These are phyloP conservation scores for Lepidotrigona ventralis DNA, from an alignment of 1,140 invertebrate genomes.

Conservation along the genomic window DNA sequence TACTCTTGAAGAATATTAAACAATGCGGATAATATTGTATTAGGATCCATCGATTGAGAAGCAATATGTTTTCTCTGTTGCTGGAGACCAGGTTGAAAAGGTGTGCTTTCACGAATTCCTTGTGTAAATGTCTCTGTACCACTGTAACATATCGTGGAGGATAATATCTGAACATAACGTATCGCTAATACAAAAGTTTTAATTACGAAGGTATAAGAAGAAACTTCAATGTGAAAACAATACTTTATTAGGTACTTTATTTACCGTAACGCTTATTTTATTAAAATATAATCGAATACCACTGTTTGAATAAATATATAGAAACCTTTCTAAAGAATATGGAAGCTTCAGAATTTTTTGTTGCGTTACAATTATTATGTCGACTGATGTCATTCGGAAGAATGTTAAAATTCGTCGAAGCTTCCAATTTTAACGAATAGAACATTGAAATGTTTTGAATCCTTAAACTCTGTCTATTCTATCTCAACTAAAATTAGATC, in stretches of 20 bases:
- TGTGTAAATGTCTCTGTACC: constrained; percentile 1
- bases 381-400: not conserved
- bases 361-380: not conserved
- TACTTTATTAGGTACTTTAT: not conserved
- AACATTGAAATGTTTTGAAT: not conserved
- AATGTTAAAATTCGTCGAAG: not conserved
- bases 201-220: not conserved
- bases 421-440: not conserved
- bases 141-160: constrained; percentile 51
- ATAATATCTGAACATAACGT: constrained; percentile 3
- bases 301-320: not conserved
- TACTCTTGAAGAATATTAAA: constrained; percentile 47
- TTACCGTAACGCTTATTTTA: constrained; percentile 8
- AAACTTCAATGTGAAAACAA: not conserved
- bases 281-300: constrained; percentile 11
- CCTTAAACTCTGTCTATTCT: not conserved
- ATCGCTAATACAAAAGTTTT: not conserved
- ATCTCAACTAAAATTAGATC: not conserved
- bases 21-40: constrained; percentile 37
- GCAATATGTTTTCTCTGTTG: not conserved
- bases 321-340: not conserved
- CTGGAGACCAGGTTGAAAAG: not conserved
- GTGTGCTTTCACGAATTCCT: not conserved
- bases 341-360: constrained; percentile 22
- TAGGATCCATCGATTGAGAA: constrained; percentile 1